A percentile compares a stretch with the other conserved stretches of the same genome.
Evolutionary conservation across 92 coral and sea anemone genomes (phyloP).

Genomic region (Actinernus sp.): DNA sequence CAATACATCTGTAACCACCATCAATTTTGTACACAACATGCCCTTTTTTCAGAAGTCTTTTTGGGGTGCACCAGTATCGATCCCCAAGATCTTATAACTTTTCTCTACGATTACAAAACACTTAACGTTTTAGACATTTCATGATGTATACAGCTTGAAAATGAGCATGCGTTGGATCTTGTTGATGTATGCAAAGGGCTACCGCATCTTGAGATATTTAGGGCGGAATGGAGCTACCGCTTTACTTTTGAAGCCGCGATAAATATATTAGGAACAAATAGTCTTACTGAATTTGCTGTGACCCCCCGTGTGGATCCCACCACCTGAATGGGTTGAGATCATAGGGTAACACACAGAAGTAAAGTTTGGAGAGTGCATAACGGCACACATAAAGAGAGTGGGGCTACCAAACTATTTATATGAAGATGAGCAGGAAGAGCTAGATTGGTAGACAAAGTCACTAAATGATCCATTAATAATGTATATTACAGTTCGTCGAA

Average conservation of each 20-base stretch:
- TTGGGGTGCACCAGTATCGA: conserved; percentile 39
- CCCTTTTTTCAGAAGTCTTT: conserved; percentile 14
- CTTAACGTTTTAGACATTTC: no score
- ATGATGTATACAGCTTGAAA: conserved; percentile 28
- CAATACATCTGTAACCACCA: conserved; percentile 19
- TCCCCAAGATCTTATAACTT: conserved; percentile 15
- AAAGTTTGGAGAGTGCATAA: conserved; percentile 10
- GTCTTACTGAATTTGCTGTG: conserved; percentile 38
- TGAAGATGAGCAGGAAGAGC: no score
- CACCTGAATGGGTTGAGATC: conserved; percentile 16
- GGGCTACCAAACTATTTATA: no score
- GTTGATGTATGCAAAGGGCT: conserved; percentile 35
- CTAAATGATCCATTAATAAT: no score
- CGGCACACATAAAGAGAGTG: no score
- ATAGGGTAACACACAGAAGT: conserved; percentile 7
- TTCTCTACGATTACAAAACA: conserved; percentile 10
- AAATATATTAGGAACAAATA: conserved; percentile 33
- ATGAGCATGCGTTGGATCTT: conserved; percentile 18
- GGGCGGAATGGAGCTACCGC: conserved; percentile 49
- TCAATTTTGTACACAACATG: conserved; percentile 15
- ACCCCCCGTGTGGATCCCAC: conserved; percentile 37
- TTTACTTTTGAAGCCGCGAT: conserved; percentile 39
- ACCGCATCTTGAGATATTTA: conserved; percentile 54
- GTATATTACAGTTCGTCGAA: no score
- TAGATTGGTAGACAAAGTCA: no score